phyloP scores from a whole-genome alignment of 1,140 invertebrate genomes.

The Oscheius sp. region DNA sequence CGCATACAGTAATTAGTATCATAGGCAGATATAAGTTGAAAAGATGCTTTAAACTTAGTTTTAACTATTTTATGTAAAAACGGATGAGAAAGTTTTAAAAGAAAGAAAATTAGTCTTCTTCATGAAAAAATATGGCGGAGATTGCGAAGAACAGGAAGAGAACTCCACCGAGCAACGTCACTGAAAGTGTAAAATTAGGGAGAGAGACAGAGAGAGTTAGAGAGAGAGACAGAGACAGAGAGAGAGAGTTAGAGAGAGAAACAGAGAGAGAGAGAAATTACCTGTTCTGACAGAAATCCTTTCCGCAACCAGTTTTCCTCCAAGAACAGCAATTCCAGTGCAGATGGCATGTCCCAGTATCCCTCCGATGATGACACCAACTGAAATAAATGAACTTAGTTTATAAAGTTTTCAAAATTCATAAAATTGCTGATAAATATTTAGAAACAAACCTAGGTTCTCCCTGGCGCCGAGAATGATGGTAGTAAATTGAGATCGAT shows the following conservation, averaged over 20 bases:
- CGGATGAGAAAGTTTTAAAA: too few species aligned
- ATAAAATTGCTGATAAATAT: neutral
- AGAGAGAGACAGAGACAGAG: too few species aligned
- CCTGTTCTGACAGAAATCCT: conserved; percentile 87
- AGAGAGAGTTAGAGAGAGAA: too few species aligned
- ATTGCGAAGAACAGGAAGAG: conserved; percentile 88
- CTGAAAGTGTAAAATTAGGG: conserved; percentile 61
- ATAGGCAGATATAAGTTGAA: too few species aligned
- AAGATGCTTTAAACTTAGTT: too few species aligned
- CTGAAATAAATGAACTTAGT: conserved; percentile 37
- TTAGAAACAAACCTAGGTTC: conserved; percentile 14
- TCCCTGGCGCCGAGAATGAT: conserved; percentile 88
- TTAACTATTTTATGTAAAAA: too few species aligned
- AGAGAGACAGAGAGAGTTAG: too few species aligned
- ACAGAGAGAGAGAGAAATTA: conserved; percentile 63
- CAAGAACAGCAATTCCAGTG: conserved; percentile 91
- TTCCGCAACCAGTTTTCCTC: conserved; percentile 89
- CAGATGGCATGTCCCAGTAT: conserved; percentile 88
- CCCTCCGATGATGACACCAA: conserved; percentile 88
- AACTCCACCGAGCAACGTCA: conserved; percentile 85
- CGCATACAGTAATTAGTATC: too few species aligned
- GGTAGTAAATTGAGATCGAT: conserved; percentile 91
- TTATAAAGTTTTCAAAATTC: neutral
- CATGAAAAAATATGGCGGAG: conserved; percentile 73
- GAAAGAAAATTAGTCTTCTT: too few species aligned